Conservation (phyloP, 2,113 vertebrate species). For the Ciconia maguari region DNA sequence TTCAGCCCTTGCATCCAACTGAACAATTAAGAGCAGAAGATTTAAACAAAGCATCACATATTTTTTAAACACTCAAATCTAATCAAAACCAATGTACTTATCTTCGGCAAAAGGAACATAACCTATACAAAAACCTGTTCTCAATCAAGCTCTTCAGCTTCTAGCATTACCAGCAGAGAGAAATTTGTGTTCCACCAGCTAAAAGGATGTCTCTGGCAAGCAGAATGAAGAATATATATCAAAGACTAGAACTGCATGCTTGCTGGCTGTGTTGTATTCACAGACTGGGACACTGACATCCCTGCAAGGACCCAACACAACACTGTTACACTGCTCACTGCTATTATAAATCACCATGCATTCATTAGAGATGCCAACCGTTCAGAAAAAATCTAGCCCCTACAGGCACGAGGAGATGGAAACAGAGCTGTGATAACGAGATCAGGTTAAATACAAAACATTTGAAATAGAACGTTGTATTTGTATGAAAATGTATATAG, state of each 20-base stretch:
- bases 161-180: not conserved
- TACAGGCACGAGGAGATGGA: not conserved
- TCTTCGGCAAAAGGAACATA: not conserved
- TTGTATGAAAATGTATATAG: not conserved
- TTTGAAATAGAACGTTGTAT: not conserved
- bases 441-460: not conserved
- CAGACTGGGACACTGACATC: not conserved
- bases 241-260: not conserved
- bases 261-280: not conserved
- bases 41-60: not conserved
- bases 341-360: not conserved
- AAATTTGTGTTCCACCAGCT: not conserved
- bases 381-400: not conserved
- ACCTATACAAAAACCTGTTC: not conserved
- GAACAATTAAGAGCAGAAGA: not conserved
- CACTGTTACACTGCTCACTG: not conserved
- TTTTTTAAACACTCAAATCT: not conserved
- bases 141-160: constrained; percentile 20
- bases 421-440: not conserved
- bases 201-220: not conserved
- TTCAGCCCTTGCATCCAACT: not conserved
- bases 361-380: not conserved
- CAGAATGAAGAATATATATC: not conserved
- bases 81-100: not conserved
- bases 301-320: not conserved